phyloP scores from a whole-genome alignment of 2,113 vertebrate species.

The Butorides virescens region DNA sequence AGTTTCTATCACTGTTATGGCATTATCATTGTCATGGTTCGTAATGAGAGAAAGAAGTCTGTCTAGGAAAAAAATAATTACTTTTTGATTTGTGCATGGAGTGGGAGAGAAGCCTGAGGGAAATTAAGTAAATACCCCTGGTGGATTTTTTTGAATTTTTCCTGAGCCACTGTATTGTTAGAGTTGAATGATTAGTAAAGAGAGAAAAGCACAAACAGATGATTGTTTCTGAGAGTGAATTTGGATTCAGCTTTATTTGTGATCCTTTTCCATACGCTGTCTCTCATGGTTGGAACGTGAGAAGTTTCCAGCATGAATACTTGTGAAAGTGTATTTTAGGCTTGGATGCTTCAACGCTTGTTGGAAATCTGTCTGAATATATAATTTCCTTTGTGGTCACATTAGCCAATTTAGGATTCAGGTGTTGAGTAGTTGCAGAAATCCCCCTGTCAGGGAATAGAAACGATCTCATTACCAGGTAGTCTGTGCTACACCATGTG shows the following conservation, averaged over 20 bases:
- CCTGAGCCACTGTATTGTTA: not conserved
- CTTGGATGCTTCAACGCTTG: not conserved
- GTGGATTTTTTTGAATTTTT: not conserved
- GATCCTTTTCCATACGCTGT: not conserved
- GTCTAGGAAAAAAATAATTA: conserved; percentile 6
- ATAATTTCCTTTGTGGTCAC: conserved; percentile 34
- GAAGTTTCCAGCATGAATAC: not conserved
- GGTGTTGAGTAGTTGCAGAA: conserved; percentile 21
- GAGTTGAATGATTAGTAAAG: not conserved
- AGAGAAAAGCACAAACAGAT: not conserved
- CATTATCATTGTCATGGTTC: not conserved
- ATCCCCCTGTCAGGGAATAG: not conserved
- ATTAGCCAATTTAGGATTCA: conserved; percentile 30
- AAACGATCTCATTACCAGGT: not conserved
- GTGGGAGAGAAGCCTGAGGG: not conserved
- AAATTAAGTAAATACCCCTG: conserved; percentile 5
- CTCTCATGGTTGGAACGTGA: not conserved
- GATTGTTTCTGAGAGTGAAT: not conserved
- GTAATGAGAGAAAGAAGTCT: conserved; percentile 1
- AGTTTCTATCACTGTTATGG: not conserved
- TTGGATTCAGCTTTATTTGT: conserved; percentile 3
- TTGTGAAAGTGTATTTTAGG: conserved; percentile 27
- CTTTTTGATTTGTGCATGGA: not conserved
- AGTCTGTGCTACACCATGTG: not conserved
- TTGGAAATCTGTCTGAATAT: conserved; percentile 8